phyloP scores from a whole-genome alignment of 2,888 invertebrate species.

The Drosophila neotestacea region DNA sequence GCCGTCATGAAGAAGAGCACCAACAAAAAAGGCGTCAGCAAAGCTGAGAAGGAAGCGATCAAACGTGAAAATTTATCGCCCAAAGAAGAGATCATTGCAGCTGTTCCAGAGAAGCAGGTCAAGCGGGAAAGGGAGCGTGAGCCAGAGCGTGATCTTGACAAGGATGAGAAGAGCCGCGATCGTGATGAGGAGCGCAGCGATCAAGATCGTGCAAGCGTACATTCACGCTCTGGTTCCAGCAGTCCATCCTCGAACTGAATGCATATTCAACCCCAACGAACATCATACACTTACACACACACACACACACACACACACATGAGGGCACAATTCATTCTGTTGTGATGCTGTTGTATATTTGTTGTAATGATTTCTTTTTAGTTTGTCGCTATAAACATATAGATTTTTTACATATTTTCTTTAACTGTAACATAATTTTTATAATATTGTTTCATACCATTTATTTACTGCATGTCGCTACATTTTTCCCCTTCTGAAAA shows the following conservation, averaged over 20 bases:
- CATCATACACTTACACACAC: slow-evolving; percentile 37
- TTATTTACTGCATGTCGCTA: slow-evolving; percentile 38
- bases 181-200: slow-evolving; percentile 77
- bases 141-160: slow-evolving; percentile 75
- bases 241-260: slow-evolving; percentile 89
- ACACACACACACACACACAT: slow-evolving; percentile 14
- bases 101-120: slow-evolving; percentile 49
- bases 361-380: slow-evolving; percentile 54
- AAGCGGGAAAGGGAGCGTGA: slow-evolving; percentile 49
- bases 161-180: slow-evolving; percentile 83
- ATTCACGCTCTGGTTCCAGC: slow-evolving; percentile 93
- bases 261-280: slow-evolving; percentile 31
- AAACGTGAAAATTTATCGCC: slow-evolving; percentile 81
- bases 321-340: slow-evolving; percentile 26
- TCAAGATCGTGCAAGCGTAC: slow-evolving; percentile 88
- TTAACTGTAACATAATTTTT: slow-evolving; percentile 72
- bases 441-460: slow-evolving; percentile 60
- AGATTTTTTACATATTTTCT: slow-evolving; percentile 59
- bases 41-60: slow-evolving; percentile 64
- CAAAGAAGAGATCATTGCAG: slow-evolving; percentile 71
- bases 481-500: slow-evolving; percentile 16
- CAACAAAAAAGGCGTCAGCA: slow-evolving; percentile 86
- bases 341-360: slow-evolving; percentile 24
- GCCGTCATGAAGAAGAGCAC: slow-evolving; percentile 92
- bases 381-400: slow-evolving; percentile 61